Conservation (phyloP, 1,140 invertebrate species). For the Plectrocnemia conspersa region DNA sequence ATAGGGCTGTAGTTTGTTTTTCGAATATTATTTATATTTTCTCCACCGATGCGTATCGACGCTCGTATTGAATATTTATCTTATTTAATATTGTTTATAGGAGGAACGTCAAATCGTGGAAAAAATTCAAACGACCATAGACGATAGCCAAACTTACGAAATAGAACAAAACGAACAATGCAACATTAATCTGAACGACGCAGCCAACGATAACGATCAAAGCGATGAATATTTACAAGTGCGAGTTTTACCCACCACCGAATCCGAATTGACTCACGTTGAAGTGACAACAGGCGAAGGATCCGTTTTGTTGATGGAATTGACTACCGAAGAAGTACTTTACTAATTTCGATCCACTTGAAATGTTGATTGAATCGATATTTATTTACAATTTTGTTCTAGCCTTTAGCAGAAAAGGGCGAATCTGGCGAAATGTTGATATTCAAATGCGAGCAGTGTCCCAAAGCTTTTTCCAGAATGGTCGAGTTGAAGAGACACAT, state of each 20-base stretch:
- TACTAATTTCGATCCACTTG: too few species aligned
- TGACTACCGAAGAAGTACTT: conserved; percentile 39
- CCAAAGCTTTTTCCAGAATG: conserved; percentile 53
- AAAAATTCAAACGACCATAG: too few species aligned
- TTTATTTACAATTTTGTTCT: conserved; percentile 4
- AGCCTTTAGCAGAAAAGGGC: conserved; percentile 37
- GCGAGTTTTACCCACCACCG: conserved; percentile 20
- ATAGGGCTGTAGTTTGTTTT: too few species aligned
- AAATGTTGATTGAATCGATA: not conserved
- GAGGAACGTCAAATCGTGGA: too few species aligned
- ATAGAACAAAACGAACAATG: too few species aligned
- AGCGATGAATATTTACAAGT: conserved; percentile 16
- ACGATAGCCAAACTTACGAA: too few species aligned
- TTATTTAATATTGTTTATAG: too few species aligned
- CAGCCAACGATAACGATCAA: too few species aligned
- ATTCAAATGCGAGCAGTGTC: conserved; percentile 55
- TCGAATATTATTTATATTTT: too few species aligned
- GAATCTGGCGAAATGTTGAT: conserved; percentile 49
- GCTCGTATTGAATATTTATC: too few species aligned
- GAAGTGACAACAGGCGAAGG: conserved; percentile 47
- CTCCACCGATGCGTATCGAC: too few species aligned
- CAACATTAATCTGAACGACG: too few species aligned
- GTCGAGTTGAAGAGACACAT: conserved; percentile 58
- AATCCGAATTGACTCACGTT: conserved; percentile 42
- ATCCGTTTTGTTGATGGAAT: conserved; percentile 45